Base-by-base conservation (phyloP, 2,888 invertebrate species). In the Sarcophaga carnaria region DNA sequence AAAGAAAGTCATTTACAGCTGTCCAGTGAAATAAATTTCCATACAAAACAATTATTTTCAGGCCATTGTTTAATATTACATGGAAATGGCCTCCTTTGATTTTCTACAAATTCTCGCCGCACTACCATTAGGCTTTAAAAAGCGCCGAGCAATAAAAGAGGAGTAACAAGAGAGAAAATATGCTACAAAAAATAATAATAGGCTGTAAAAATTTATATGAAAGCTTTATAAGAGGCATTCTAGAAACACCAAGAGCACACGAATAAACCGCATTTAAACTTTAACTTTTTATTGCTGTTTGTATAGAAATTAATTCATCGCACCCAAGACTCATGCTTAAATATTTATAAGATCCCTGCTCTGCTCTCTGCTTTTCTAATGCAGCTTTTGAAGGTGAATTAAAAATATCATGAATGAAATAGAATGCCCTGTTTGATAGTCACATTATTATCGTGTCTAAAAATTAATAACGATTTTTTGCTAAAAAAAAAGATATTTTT, bases 1-100 rank as follows among this genome's bases (percentile, higher is more conserved):
- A 77, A 27, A 80, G 4, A 71, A 22, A 64, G 69, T 27, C 45
- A 63, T 10, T 2, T 60, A 25, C 25, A 79, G 63, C 20, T 83
- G 78, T 37, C 49, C 71, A 79, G 67, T 78, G 72, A 74, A 78
- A 77, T 77, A 77, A 82, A 74, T 69, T 83, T 83, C 62, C 62
- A 69, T 79, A 69, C 49, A 80, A 54, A 64, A 76, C 59, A 66
- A 80, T 80, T 84, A 71, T 71, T 84, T 70, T 62, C 66, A 84
- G 64, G 80, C 70, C 70, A 70, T 71, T 75, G 79, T 79, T 75
- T 70, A 79, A 74, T 49, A 62, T 59, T 54, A 69, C 14, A 54
- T 54, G 54, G 22, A 20, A 4, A 60, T 54, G 20, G 14, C 2
- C n/a, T 22, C 37, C 22, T 74, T 72, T 69, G 49, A 74, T n/a